Percentiles rank a stretch among this genome's conserved stretches.
Conservation (phyloP, 2,113 vertebrate genomes). For the Oophaga pumilio region DNA sequence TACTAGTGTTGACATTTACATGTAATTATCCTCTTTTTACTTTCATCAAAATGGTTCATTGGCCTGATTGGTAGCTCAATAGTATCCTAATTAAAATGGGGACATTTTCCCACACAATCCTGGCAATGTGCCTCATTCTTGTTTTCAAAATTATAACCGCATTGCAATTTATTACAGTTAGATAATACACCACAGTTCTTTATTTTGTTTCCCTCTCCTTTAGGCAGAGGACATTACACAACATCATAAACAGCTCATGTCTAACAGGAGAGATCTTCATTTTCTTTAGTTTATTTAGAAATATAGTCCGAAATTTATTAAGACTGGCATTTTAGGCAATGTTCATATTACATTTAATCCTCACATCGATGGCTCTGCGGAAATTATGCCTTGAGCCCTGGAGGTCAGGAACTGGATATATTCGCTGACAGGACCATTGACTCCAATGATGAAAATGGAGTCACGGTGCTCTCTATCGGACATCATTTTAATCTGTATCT, state of each 20-base stretch:
- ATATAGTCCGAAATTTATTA: too few species aligned
- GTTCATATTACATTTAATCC: too few species aligned
- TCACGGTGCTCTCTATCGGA: too few species aligned
- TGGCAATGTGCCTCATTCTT: not conserved
- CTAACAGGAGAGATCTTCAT: not conserved
- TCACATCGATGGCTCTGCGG: too few species aligned
- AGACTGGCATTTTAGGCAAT: too few species aligned
- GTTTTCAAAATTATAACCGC: not conserved
- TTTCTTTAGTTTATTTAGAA: too few species aligned
- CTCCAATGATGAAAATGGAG: too few species aligned
- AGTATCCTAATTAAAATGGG: not conserved
- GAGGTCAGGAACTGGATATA: too few species aligned
- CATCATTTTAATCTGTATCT: too few species aligned
- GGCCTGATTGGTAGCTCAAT: not conserved
- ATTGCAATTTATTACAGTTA: not conserved
- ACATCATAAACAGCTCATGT: not conserved
- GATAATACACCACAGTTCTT: not conserved
- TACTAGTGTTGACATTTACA: not conserved
- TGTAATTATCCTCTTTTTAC: not conserved
- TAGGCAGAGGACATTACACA: not conserved
- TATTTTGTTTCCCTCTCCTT: not conserved
- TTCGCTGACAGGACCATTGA: too few species aligned
- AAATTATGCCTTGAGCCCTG: too few species aligned
- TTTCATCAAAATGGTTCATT: not conserved
- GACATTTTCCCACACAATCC: slow-evolving; percentile 9